Evolutionary conservation across 30 jellyfish, hydroid and myxozoan species (phyloP), one percentile per base, ranked within the genome.

Genomic region (Aurelia sp.): DNA sequence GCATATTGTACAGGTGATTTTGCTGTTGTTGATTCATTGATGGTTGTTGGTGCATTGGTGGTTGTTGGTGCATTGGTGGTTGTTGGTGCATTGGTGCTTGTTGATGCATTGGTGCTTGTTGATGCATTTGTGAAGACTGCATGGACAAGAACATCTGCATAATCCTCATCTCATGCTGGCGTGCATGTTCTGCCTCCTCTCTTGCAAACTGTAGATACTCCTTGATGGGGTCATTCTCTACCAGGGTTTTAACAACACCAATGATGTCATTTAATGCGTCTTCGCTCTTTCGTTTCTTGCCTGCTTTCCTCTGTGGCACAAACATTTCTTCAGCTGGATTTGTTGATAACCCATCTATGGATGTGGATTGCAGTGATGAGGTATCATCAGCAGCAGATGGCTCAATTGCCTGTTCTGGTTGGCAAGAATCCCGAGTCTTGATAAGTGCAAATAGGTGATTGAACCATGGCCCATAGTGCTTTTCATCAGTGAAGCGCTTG

Each of bases 381-480:
- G 33, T 27, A 27, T 27, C 33, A 27, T 27, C 33, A 27, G 33
- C 33, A 27, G 33, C 33, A 27, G 33, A 27, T 27, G 33, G 91
- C 74, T 81, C 91, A 23, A 81, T 67, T 30, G 91, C 91, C 51
- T 81, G 91, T 74, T 81, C 85, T 12, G 91, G 85, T 37, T 81
- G 74, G 50, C 91, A 81, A 1, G 86, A 81, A 59, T 66, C 85
- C 7, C 78, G 44, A 23, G 91, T 66, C 66, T 81, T 67, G 22
- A 81, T 64, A 9, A 81, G 41, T 16, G 91, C 30, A 69, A 62
- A 81, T 33, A 81, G 62, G 17, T 81, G 89, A 40, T 62, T 37
- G 61, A 84, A 71, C 93, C 88, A 73, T 21, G 58, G 55, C n/a
- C 93, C 93, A 71, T 64, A 84, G 20, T 57, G 44, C 11, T 84